These are phyloP conservation scores for Eristalis intricaria DNA, from an alignment of 2,888 invertebrate species.

Conservation along the genomic window DNA sequence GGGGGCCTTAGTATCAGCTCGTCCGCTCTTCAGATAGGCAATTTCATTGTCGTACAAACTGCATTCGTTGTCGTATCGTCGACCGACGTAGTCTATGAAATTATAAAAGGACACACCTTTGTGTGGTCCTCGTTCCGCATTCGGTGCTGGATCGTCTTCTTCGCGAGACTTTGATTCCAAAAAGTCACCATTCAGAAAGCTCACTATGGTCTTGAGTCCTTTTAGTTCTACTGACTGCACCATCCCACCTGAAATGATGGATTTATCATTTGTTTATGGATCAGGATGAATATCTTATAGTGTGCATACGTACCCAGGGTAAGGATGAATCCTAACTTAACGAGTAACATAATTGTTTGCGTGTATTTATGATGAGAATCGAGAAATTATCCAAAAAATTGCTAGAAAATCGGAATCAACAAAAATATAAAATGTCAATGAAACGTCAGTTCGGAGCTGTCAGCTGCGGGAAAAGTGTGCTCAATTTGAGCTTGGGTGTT, in stretches of 20 bases:
- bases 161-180: constrained; percentile 72
- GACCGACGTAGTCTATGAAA: constrained; percentile 76
- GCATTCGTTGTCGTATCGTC: constrained; percentile 75
- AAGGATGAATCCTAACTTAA: constrained; percentile 47
- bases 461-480: constrained; percentile 25
- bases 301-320: constrained; percentile 19
- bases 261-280: neutral
- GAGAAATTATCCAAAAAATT: neutral
- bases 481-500: constrained; percentile 1
- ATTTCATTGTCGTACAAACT: constrained; percentile 76
- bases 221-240: constrained; percentile 63
- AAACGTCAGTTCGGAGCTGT: neutral
- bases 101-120: constrained; percentile 76
- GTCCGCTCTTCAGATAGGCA: constrained; percentile 74
- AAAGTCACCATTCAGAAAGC: constrained; percentile 66
- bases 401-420: constrained; percentile 28
- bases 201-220: constrained; percentile 54
- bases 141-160: constrained; percentile 70
- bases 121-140: constrained; percentile 73
- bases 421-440: constrained; percentile 11
- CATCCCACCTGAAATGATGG: constrained; percentile 26
- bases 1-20: constrained; percentile 74
- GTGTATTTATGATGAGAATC: neutral
- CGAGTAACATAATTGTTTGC: constrained; percentile 31
- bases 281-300: too few relatives aligned